phyloP scores from a whole-genome alignment of 2,797 vertebrate species.

The Poecilia picta region DNA sequence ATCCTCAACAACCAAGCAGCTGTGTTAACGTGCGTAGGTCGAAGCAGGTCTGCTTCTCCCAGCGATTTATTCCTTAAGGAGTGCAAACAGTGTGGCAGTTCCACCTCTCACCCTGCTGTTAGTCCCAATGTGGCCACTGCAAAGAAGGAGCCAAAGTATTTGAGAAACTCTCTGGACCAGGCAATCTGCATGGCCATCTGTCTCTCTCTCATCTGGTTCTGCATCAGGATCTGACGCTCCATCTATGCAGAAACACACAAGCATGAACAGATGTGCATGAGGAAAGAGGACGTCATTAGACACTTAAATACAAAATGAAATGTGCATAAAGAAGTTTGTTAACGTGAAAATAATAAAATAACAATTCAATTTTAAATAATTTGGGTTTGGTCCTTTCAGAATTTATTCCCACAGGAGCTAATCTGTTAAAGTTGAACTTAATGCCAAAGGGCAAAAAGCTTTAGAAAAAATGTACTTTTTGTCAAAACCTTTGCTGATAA shows the following conservation, averaged over 20 bases:
- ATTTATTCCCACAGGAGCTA: neutral
- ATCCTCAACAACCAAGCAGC: neutral
- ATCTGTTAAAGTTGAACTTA: neutral
- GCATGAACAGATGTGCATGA: neutral
- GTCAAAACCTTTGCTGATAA: no score
- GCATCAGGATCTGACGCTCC: constrained; percentile 91
- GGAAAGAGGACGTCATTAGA: neutral
- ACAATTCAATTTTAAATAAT: neutral
- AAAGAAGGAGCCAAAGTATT: constrained; percentile 88
- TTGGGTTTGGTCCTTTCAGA: neutral
- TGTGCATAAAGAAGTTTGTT: neutral
- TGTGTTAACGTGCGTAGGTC: neutral
- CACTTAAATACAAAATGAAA: neutral
- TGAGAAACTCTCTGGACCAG: constrained; percentile 90
- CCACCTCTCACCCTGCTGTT: constrained; percentile 77
- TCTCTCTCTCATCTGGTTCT: constrained; percentile 91
- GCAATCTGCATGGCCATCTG: constrained; percentile 92
- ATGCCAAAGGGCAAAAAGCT: neutral
- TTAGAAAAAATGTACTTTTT: neutral
- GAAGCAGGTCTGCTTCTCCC: neutral
- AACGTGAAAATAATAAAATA: neutral
- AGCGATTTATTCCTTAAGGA: neutral
- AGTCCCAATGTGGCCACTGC: constrained; percentile 80
- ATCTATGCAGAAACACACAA: constrained; percentile 71
- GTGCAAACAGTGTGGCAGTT: neutral